phyloP scores from a whole-genome alignment of 2,888 invertebrate species.

The Digitonthophagus gazella region DNA sequence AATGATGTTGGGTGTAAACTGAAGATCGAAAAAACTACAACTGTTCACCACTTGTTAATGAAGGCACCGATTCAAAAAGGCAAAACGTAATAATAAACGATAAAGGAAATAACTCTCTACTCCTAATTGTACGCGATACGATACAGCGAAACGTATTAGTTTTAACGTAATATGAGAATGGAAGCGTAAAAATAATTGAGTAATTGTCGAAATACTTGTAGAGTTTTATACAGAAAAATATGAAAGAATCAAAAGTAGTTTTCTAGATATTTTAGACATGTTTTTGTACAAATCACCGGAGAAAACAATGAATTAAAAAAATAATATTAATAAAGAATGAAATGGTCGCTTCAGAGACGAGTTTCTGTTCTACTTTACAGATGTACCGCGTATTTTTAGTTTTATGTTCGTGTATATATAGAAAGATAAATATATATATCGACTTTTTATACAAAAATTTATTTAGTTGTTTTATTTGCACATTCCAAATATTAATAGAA shows the following conservation, averaged over 20 bases:
- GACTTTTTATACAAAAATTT: slow-evolving; percentile 28
- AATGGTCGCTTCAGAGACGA: not conserved
- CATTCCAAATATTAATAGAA: too few species aligned
- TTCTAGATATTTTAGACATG: slow-evolving; percentile 53
- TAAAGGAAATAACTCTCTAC: slow-evolving; percentile 2
- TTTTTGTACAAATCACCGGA: slow-evolving; percentile 47
- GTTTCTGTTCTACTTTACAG: not conserved
- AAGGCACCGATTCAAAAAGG: slow-evolving; percentile 35
- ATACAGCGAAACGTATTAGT: slow-evolving; percentile 5
- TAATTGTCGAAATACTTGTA: slow-evolving; percentile 37
- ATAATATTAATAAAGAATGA: slow-evolving; percentile 22
- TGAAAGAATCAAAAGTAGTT: slow-evolving; percentile 51
- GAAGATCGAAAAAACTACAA: slow-evolving; percentile 27
- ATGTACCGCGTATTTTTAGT: not conserved
- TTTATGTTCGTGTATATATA: slow-evolving; percentile 3
- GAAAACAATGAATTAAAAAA: slow-evolving; percentile 38
- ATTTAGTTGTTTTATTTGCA: slow-evolving; percentile 33
- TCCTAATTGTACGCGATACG: not conserved
- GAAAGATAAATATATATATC: slow-evolving; percentile 27
- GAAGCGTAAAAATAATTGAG: not conserved
- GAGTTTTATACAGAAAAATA: slow-evolving; percentile 50
- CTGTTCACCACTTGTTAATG: slow-evolving; percentile 39
- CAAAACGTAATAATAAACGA: slow-evolving; percentile 19
- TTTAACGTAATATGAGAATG: slow-evolving; percentile 15
- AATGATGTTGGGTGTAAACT: slow-evolving; percentile 26